These are phyloP conservation scores for Neostethus bicornis DNA, from an alignment of 2,797 vertebrate genomes.

Conservation along the genomic window DNA sequence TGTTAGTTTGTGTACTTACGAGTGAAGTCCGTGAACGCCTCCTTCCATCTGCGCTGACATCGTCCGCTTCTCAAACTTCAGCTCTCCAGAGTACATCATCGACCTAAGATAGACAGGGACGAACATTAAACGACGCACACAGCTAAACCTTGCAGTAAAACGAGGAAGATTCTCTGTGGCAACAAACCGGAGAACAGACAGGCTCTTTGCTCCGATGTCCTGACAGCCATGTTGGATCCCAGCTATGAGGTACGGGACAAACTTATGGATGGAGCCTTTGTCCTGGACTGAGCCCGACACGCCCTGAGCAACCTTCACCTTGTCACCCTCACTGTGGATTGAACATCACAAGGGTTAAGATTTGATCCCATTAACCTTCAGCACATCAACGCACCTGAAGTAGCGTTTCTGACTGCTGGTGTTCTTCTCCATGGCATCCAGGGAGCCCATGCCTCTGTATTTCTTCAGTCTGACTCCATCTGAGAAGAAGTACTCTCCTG, in stretches of 20 bases:
- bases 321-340: conserved; percentile 87
- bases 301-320: conserved; percentile 92
- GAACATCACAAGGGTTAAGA: neutral
- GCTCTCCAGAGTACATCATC: conserved; percentile 95
- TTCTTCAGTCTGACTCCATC: conserved; percentile 93
- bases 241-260: conserved; percentile 91
- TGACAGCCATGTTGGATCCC: conserved; percentile 95
- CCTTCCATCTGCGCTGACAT: conserved; percentile 94
- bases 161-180: neutral
- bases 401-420: conserved; percentile 93
- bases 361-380: neutral
- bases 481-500: conserved; percentile 94
- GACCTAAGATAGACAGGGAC: conserved; percentile 75
- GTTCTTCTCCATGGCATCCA: conserved; percentile 94
- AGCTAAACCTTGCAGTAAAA: neutral
- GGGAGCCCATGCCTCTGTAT: conserved; percentile 92
- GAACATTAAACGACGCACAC: neutral
- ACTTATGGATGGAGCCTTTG: conserved; percentile 96
- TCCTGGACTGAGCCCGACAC: conserved; percentile 92
- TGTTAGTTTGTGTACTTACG: conserved; percentile 80
- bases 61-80: conserved; percentile 94
- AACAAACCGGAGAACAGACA: conserved; percentile 88
- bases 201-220: conserved; percentile 91
- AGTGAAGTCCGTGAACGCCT: conserved; percentile 91
- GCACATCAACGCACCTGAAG: conserved; percentile 79